Evolutionary conservation across 2,797 vertebrate species (phyloP).

Genomic region (Sciaenops ocellatus): DNA sequence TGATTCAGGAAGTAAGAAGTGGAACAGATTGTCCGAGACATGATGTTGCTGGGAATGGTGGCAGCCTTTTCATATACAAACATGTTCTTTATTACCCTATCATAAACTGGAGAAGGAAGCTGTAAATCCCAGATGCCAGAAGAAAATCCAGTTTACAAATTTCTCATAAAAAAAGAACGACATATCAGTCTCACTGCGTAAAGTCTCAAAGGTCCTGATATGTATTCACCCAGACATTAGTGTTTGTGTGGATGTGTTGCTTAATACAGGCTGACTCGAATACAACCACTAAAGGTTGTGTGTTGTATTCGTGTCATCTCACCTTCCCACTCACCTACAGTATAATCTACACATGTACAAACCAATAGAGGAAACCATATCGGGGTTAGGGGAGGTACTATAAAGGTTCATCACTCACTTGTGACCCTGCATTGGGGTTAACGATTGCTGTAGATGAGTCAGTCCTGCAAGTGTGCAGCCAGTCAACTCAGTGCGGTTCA

Average conservation of each 20-base stretch:
- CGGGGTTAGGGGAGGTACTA: slow-evolving; percentile 6
- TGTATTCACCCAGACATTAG: not conserved
- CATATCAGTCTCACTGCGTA: not conserved
- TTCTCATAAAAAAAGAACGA: not conserved
- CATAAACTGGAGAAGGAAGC: not conserved
- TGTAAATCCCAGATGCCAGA: not conserved
- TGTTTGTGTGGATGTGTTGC: not conserved
- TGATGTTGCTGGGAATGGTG: not conserved
- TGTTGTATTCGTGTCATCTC: too few species aligned
- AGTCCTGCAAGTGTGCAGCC: not conserved
- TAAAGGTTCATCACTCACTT: slow-evolving; percentile 24
- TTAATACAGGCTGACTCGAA: slow-evolving; percentile 2
- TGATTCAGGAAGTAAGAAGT: slow-evolving; percentile 67
- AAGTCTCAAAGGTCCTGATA: not conserved
- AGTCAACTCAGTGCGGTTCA: slow-evolving; percentile 2
- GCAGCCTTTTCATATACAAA: not conserved
- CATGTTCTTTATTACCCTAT: not conserved
- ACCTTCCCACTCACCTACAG: not conserved
- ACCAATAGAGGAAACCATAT: slow-evolving; percentile 21
- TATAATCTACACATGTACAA: not conserved
- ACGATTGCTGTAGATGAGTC: not conserved
- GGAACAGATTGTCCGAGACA: slow-evolving; percentile 24
- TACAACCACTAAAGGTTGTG: not conserved
- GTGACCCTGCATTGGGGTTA: not conserved
- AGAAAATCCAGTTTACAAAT: not conserved